Evolutionary conservation across 2,888 invertebrate species (phyloP).

Genomic region (Dicycla oo): DNA sequence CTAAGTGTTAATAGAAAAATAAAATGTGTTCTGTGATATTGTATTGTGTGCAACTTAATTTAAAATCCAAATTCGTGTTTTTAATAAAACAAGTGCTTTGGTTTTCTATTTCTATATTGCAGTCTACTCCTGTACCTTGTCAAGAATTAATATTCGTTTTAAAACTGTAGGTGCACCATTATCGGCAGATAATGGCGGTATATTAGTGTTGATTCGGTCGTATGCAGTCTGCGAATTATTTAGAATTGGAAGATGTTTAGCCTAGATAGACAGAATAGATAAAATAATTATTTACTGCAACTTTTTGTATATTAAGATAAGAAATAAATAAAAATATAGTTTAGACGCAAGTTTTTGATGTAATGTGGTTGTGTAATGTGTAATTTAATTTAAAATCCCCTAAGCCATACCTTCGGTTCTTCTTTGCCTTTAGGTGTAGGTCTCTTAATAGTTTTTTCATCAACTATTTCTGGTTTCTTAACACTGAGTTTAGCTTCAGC

Average conservation of each 20-base stretch:
- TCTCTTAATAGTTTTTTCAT: slow-evolving; percentile 86
- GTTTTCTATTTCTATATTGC: slow-evolving; percentile 41
- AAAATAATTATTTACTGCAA: background rate
- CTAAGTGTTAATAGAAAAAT: slow-evolving; percentile 49
- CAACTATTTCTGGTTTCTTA: slow-evolving; percentile 87
- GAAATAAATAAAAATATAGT: background rate
- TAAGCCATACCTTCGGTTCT: slow-evolving; percentile 77
- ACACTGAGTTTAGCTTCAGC: slow-evolving; percentile 87
- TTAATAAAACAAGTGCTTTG: slow-evolving; percentile 39
- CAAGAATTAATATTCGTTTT: slow-evolving; percentile 79
- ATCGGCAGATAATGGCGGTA: slow-evolving; percentile 64
- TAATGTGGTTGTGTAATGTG: background rate
- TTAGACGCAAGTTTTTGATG: background rate
- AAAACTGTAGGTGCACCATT: slow-evolving; percentile 70
- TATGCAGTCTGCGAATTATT: slow-evolving; percentile 78
- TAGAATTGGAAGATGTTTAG: slow-evolving; percentile 29
- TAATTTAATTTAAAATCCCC: background rate
- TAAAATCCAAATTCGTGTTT: slow-evolving; percentile 48
- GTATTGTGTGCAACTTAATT: slow-evolving; percentile 47
- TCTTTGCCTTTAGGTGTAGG: slow-evolving; percentile 82
- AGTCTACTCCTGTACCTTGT: slow-evolving; percentile 78
- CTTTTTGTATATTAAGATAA: background rate
- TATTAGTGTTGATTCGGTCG: slow-evolving; percentile 72
- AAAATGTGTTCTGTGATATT: slow-evolving; percentile 47
- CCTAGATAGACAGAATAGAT: slow-evolving; percentile 1